Evolutionary conservation across 2,797 vertebrate species (phyloP).

Genomic region (Lagorchestes hirsutus): DNA sequence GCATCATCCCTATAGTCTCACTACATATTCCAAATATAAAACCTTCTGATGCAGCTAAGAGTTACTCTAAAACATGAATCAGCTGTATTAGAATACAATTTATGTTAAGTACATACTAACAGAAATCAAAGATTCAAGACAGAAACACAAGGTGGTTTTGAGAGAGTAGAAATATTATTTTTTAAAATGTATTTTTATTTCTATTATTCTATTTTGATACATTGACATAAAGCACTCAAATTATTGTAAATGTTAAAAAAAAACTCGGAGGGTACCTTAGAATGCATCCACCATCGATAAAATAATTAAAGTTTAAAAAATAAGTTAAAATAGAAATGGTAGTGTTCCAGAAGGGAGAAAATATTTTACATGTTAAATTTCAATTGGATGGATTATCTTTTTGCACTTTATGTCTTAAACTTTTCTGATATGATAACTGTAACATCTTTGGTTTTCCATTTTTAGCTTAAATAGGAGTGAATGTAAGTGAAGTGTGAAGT

Average conservation of each 20-base stretch:
- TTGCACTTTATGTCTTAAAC: slow-evolving; percentile 38
- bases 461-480: slow-evolving; percentile 67
- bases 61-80: neutral
- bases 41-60: neutral
- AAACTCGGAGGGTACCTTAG: neutral
- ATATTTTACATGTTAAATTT: slow-evolving; percentile 35
- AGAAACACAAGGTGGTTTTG: neutral
- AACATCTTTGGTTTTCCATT: slow-evolving; percentile 65
- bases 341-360: slow-evolving; percentile 36
- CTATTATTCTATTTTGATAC: neutral
- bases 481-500: slow-evolving; percentile 67
- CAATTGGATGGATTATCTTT: slow-evolving; percentile 59
- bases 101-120: neutral
- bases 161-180: neutral
- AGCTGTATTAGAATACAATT: neutral
- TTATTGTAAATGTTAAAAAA: neutral
- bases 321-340: slow-evolving; percentile 57
- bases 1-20: neutral
- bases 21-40: neutral
- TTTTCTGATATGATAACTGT: slow-evolving; percentile 58
- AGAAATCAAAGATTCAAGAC: neutral
- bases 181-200: neutral
- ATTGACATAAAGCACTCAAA: neutral
- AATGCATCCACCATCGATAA: neutral
- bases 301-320: slow-evolving; percentile 51